A percentile compares a stretch with the other conserved stretches of the same genome.
Conservation (phyloP, 2,888 invertebrate species). For the Mythimna albipuncta region DNA sequence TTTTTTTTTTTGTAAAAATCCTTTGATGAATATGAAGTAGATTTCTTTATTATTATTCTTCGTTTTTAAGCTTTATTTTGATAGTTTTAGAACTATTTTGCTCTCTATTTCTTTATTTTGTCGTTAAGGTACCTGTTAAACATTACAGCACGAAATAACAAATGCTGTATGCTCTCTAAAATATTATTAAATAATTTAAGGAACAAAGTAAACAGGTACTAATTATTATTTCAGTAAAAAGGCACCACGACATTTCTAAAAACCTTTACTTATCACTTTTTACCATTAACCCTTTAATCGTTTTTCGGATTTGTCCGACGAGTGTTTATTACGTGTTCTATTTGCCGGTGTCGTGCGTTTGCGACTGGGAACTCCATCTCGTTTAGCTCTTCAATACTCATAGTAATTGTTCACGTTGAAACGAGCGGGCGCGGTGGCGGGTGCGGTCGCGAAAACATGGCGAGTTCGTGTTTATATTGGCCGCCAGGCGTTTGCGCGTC, state of each 20-base stretch:
- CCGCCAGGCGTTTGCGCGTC: too few relatives aligned
- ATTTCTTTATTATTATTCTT: constrained; percentile 35
- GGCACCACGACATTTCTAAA: constrained; percentile 11
- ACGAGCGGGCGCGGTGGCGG: too few relatives aligned
- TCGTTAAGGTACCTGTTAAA: constrained; percentile 10
- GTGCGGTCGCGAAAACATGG: too few relatives aligned
- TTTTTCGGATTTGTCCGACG: too few relatives aligned
- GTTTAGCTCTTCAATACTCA: too few relatives aligned
- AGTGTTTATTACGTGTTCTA: too few relatives aligned
- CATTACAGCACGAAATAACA: neutral
- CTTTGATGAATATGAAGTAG: neutral
- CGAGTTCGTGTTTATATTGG: too few relatives aligned
- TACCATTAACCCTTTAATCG: too few relatives aligned
- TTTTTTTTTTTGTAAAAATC: constrained; percentile 2
- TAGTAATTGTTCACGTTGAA: too few relatives aligned
- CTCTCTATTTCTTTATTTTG: constrained; percentile 28
- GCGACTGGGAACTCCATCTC: too few relatives aligned
- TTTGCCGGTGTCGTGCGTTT: too few relatives aligned
- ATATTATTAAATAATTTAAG: constrained; percentile 1
- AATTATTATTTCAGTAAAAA: neutral
- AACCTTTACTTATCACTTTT: neutral
- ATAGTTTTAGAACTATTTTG: constrained; percentile 38
- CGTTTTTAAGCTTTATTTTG: constrained; percentile 47
- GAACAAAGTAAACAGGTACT: neutral
- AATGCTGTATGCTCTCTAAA: neutral